phyloP scores from a whole-genome alignment of 2,113 vertebrate species.

The Thermophis baileyi region DNA sequence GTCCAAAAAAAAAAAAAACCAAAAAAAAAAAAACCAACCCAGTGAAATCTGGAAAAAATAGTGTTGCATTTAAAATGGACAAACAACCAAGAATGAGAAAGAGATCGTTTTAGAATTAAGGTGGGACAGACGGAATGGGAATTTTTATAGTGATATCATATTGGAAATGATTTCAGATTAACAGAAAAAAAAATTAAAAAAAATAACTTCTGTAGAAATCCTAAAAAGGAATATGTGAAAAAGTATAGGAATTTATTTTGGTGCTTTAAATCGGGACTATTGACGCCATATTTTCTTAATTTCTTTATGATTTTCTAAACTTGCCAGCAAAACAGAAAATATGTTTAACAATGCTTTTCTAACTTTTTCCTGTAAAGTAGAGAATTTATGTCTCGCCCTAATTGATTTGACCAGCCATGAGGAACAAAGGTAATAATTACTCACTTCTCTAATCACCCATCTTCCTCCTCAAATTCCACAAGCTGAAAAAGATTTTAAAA shows the following conservation, averaged over 20 bases:
- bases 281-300: not conserved
- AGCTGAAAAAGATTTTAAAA: not conserved
- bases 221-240: not conserved
- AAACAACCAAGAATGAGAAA: not conserved
- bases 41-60: not conserved
- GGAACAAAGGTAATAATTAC: not conserved
- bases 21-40: not conserved
- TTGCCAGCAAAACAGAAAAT: not conserved
- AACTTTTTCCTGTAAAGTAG: not conserved
- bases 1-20: not conserved
- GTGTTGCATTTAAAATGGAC: conserved; percentile 26
- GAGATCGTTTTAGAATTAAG: not conserved
- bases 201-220: not conserved
- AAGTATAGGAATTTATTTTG: not conserved
- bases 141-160: not conserved
- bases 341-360: not conserved
- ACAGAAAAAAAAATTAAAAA: not conserved
- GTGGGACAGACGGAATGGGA: not conserved
- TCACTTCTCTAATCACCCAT: not conserved
- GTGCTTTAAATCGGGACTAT: not conserved
- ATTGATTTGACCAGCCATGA: not conserved
- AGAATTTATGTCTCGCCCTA: not conserved
- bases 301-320: not conserved
- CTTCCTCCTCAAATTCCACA: not conserved
- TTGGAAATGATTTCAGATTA: not conserved